Conservation (phyloP, 2,888 invertebrate species). For the Itoplectis maculator region DNA sequence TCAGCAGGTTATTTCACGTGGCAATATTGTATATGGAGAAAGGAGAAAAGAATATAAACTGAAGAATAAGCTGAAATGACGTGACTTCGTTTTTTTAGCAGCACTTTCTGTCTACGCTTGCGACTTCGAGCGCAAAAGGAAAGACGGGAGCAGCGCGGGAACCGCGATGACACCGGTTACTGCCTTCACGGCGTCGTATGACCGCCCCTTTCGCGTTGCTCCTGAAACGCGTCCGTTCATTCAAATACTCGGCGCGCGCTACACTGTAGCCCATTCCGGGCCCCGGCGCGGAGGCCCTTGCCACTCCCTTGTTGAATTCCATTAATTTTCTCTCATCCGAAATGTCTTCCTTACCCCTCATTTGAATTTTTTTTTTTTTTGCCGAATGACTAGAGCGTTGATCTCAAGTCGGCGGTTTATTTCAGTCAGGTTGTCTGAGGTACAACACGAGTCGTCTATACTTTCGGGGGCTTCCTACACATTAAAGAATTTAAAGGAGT, state of each 20-base stretch:
- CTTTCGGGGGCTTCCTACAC: not conserved
- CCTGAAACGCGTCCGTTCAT: conserved; percentile 73
- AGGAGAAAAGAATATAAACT: conserved; percentile 30
- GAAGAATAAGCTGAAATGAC: conserved; percentile 66
- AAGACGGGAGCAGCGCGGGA: conserved; percentile 9
- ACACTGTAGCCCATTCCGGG: conserved; percentile 56
- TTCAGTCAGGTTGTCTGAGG: not conserved
- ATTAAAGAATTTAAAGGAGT: too few species aligned
- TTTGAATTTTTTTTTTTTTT: not conserved
- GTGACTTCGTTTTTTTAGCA: conserved; percentile 80
- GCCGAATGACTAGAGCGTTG: not conserved
- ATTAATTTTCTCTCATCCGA: conserved; percentile 3
- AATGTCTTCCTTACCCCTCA: not conserved
- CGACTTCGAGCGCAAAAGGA: conserved; percentile 29
- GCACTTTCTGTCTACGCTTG: conserved; percentile 73
- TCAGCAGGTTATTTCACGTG: conserved; percentile 18
- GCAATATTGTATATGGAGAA: conserved; percentile 8
- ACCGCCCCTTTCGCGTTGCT: conserved; percentile 78
- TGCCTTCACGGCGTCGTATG: conserved; percentile 54
- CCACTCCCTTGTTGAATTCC: conserved; percentile 14
- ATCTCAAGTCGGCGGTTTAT: not conserved
- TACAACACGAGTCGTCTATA: not conserved
- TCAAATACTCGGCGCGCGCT: conserved; percentile 71
- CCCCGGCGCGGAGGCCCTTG: not conserved
- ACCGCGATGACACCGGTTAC: conserved; percentile 9